Evolutionary conservation across 2,113 vertebrate genomes (phyloP), one percentile per base, ranked within the genome.

Genomic region (Aptenodytes patagonicus): DNA sequence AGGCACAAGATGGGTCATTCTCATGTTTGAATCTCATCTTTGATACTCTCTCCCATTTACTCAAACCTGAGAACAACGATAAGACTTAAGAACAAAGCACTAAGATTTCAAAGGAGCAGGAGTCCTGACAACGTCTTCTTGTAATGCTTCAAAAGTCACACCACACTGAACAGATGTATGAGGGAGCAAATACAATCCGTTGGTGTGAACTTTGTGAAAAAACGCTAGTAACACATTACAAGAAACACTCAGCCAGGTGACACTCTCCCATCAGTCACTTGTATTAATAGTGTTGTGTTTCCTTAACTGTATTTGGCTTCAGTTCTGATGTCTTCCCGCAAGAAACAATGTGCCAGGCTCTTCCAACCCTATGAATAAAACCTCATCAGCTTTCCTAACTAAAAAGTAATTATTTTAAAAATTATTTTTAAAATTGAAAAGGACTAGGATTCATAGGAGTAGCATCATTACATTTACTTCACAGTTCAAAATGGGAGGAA

Each of bases 21-120:
- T 42, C n/a, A 13, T 84, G 77, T 36, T 87, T 81, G 77, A 97
- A 96, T 65, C 91, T 97, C 84, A 96, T 89, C 90, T 89, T 84
- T 2, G 87, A 94, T 13, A 95, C 90, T 62, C n/a, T 68, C 47
- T 97, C 82, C 95, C 95, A 94, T 62, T 84, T 96, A 55, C 84
- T 93, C 85, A 95, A 38, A 92, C 95, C 95, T 96, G 85, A 90
- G 90, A 58, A 34, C 0, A 4, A 64, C 0, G 20, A 1, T 93
- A 92, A 90, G 91, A 16, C 81, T 89, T 42, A 69, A 47, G 64
- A 84, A 78, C 72, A 42, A 2, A 61, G 66, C 54, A 31, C 3
- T 19, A 64, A 70, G 15, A 29, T 46, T 87, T 62, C 60, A 78
- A 61, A 92, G 28, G 36, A 91, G 31, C 38, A 16, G 8, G 8